Base-by-base conservation (phyloP, 2,888 invertebrate species). In the Papilio protenor region DNA sequence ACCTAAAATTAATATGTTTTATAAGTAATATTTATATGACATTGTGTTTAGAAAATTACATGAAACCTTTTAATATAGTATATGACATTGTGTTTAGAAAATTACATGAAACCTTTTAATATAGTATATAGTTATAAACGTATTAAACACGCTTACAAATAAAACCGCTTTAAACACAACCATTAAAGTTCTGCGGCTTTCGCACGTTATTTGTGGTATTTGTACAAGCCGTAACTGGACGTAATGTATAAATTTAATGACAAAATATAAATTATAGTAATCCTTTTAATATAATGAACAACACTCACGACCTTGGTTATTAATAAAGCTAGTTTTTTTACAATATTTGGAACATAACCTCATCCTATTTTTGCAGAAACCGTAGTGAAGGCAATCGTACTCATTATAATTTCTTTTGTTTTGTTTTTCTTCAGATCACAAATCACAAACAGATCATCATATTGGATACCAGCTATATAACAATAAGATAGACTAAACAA, bases 131-230 rank as follows among this genome's bases (percentile, higher is more conserved):
- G 47, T 23, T 61, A 61, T 74, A 73, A 64, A 16, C 59, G 16
- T 23, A 45, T 12, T 52, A 64, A 52, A n/a, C n/a, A 49, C 11
- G 74, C 14, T 64, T 66, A n/a, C 18, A 74, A n/a, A 74, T 74
- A 74, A 74, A 74, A 49, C 64, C 64, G 49, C 61, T 61, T 74
- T 59, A 61, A 74, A 64, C 73, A 61, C 64, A 64, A 49, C 61
- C 74, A 61, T 64, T 74, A 74, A 74, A 74, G 73, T 64, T 74
- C 64, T 66, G 74, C 49, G 74, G 74, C 74, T 74, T 74, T 74
- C 59, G 70, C 75, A 76, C 70, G 69, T 70, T 70, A 76, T 76
- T 76, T 76, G 75, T 59, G 75, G 75, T 70, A 70, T 76, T 76
- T 76, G 16, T 70, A 57, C 55, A 76, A 70, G 18, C 75, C 57